Conservation (phyloP, 2,113 vertebrate species). For the Mormoops blainvillei region DNA sequence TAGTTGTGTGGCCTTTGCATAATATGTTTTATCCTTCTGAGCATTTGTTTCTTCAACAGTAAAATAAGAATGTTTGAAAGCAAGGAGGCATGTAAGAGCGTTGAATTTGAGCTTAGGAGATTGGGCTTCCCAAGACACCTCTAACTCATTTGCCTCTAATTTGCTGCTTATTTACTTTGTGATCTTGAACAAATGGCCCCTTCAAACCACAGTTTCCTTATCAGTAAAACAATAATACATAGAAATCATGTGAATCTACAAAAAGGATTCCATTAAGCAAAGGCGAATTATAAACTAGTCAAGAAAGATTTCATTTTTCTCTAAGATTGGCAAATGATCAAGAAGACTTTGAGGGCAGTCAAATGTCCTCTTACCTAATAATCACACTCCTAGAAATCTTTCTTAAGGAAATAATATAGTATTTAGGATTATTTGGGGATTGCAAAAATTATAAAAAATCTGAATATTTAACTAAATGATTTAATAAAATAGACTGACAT, state of each 20-base stretch:
- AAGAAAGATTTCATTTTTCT: not conserved
- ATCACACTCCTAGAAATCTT: not conserved
- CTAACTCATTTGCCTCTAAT: not conserved
- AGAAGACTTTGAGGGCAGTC: not conserved
- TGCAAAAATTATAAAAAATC: not conserved
- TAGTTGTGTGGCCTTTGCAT: not conserved
- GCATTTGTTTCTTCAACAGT: not conserved
- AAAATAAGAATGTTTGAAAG: not conserved
- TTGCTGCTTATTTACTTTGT: not conserved
- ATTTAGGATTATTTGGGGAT: not conserved
- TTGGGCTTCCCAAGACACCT: not conserved
- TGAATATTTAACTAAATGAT: not conserved
- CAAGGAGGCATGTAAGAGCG: fast-evolving
- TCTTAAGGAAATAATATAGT: not conserved
- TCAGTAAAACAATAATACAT: not conserved
- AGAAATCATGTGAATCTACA: not conserved
- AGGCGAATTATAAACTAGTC: not conserved
- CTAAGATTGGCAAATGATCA: not conserved
- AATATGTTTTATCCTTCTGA: not conserved
- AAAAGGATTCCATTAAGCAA: not conserved
- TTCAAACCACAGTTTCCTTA: not conserved
- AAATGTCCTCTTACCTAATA: not conserved
- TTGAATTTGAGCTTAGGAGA: not conserved
- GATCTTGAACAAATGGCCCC: not conserved
- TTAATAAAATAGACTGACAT: not conserved